Evolutionary conservation across 2,797 vertebrate genomes (phyloP).

Genomic region (Neomorphus geoffroyi): DNA sequence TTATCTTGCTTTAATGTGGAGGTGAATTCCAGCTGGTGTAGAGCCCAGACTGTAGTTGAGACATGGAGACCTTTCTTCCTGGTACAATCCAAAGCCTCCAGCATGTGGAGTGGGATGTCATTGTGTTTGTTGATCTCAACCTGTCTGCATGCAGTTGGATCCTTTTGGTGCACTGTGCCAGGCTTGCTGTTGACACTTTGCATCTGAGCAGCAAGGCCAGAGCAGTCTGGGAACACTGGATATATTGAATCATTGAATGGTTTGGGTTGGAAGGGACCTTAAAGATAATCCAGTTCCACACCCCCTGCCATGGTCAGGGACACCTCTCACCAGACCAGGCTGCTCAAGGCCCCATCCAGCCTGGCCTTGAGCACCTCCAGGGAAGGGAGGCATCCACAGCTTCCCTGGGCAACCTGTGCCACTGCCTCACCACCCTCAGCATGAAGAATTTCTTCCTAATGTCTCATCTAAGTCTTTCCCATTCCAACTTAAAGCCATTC

Average conservation of each 20-base stretch:
- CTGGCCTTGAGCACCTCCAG: no score
- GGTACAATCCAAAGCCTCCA: background rate
- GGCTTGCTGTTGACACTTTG: background rate
- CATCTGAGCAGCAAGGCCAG: background rate
- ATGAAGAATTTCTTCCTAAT: no score
- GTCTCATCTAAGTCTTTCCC: no score
- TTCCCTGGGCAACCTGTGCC: no score
- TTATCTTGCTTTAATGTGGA: accelerated
- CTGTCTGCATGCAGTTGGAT: accelerated
- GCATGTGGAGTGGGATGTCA: accelerated
- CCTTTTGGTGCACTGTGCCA: background rate
- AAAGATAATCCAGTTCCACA: no score
- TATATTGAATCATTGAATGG: background rate
- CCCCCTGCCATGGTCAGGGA: no score
- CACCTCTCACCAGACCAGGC: no score
- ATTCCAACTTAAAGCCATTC: no score
- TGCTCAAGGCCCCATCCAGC: no score
- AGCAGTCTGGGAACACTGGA: background rate
- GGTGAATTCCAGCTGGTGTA: background rate
- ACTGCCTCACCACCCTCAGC: no score
- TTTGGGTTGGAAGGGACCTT: no score
- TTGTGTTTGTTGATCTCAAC: accelerated
- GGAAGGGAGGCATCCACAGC: no score
- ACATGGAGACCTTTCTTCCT: background rate
- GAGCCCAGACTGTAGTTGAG: accelerated